These are phyloP conservation scores for Margarornis squamiger DNA, from an alignment of 2,797 vertebrate genomes.

Conservation along the genomic window DNA sequence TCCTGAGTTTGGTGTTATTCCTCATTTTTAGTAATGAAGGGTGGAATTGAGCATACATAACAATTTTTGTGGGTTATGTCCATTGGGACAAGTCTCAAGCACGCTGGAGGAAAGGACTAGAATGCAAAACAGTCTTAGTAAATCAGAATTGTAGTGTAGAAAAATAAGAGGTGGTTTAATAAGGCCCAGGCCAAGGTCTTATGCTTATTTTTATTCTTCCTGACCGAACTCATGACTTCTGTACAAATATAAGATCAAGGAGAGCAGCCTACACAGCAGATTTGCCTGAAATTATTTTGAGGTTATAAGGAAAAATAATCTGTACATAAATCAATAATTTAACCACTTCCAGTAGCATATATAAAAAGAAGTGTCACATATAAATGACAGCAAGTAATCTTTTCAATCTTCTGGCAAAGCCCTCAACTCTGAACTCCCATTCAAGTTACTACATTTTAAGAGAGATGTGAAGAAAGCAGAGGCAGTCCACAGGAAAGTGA, in stretches of 20 bases:
- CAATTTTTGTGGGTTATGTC: background rate
- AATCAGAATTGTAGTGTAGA: background rate
- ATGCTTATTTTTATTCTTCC: background rate
- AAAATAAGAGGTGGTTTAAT: background rate
- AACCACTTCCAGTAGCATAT: background rate
- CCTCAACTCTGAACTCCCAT: background rate
- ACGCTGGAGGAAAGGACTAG: background rate
- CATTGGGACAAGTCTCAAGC: fast-evolving
- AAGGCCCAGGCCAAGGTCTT: background rate
- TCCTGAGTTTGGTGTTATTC: background rate
- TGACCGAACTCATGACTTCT: background rate
- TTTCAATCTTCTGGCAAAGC: constrained; percentile 13
- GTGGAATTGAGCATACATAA: background rate
- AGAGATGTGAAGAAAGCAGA: background rate
- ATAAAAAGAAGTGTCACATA: background rate
- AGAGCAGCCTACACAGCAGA: background rate
- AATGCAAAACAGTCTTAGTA: background rate
- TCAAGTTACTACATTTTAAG: background rate
- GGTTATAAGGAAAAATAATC: background rate
- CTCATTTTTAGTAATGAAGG: background rate
- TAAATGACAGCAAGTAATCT: background rate
- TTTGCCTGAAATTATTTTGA: background rate
- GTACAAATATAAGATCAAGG: background rate
- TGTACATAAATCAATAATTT: background rate
- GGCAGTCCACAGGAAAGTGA: background rate